A percentile compares a stretch with the other conserved stretches of the same genome.
Evolutionary conservation across 2,888 invertebrate genomes (phyloP).

Genomic region (Priapulus caudatus): DNA sequence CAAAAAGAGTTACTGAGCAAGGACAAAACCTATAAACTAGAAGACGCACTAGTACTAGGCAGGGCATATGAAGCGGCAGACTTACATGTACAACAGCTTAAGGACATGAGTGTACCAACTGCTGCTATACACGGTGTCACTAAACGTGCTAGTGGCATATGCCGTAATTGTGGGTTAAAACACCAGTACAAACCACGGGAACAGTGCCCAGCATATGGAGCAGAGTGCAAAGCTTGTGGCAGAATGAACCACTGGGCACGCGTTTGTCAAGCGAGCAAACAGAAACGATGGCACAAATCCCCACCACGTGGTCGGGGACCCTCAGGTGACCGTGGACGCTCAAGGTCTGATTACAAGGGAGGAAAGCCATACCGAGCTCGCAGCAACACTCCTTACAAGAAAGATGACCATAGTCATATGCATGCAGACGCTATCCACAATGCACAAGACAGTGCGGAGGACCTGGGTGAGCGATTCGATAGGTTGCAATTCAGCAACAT

Average conservation of each 20-base stretch:
- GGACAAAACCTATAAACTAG: not conserved
- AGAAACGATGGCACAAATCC: no score
- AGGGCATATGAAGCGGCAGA: not conserved
- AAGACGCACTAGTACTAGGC: not conserved
- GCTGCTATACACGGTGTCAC: not conserved
- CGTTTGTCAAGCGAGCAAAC: no score
- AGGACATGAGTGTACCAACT: not conserved
- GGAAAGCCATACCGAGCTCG: no score
- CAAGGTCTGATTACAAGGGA: no score
- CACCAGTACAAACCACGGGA: not conserved
- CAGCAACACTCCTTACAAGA: no score
- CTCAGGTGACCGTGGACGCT: no score
- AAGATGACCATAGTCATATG: no score
- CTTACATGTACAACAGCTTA: not conserved
- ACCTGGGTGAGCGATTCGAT: not conserved
- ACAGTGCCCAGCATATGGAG: not conserved
- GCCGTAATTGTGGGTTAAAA: not conserved
- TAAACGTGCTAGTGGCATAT: not conserved
- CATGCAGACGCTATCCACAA: no score
- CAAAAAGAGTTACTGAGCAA: slow-evolving; percentile 3
- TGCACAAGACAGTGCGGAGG: not conserved
- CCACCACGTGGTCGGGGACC: no score
- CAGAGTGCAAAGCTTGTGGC: not conserved
- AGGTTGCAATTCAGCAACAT: not conserved
- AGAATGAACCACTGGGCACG: not conserved